Percentiles rank a stretch among this genome's conserved stretches.
Conservation (phyloP, 2,797 vertebrate genomes). For the Cetoscarus ocellatus region DNA sequence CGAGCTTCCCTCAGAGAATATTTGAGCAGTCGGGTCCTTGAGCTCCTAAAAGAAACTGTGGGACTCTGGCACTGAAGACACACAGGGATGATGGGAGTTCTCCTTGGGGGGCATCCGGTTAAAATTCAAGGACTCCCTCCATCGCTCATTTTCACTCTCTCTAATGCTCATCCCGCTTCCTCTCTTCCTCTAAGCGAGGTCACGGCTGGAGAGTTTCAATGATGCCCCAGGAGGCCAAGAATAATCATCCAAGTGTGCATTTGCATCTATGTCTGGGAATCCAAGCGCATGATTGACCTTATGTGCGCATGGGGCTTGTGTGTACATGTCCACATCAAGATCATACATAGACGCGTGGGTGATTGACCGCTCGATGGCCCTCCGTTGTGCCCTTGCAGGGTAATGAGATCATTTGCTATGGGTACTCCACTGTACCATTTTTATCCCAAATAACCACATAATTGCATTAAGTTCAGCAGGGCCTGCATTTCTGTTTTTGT, state of each 20-base stretch:
- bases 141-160: conserved; percentile 47
- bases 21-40: conserved; percentile 45
- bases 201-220: conserved; percentile 72
- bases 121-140: conserved; percentile 74
- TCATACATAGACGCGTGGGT: conserved; percentile 29
- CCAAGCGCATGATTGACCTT: conserved; percentile 57
- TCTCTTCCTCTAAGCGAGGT: conserved; percentile 65
- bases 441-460: background rate
- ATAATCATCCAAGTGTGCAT: conserved; percentile 66
- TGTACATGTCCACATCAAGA: conserved; percentile 18
- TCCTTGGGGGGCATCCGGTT: conserved; percentile 64
- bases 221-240: conserved; percentile 60
- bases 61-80: conserved; percentile 54
- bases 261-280: conserved; percentile 54
- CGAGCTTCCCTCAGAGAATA: conserved; percentile 37
- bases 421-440: background rate
- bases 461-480: background rate
- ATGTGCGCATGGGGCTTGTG: conserved; percentile 33
- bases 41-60: conserved; percentile 47
- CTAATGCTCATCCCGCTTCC: conserved; percentile 52
- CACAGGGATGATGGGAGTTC: conserved; percentile 59
- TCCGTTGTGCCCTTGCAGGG: conserved; percentile 1
- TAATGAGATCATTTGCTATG: conserved; percentile 20
- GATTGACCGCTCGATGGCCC: conserved; percentile 17
- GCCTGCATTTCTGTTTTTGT: background rate